Percentiles rank a stretch among this genome's conserved stretches.
phyloP scores from a whole-genome alignment of 2,113 vertebrate species.

The Lathamus discolor region DNA sequence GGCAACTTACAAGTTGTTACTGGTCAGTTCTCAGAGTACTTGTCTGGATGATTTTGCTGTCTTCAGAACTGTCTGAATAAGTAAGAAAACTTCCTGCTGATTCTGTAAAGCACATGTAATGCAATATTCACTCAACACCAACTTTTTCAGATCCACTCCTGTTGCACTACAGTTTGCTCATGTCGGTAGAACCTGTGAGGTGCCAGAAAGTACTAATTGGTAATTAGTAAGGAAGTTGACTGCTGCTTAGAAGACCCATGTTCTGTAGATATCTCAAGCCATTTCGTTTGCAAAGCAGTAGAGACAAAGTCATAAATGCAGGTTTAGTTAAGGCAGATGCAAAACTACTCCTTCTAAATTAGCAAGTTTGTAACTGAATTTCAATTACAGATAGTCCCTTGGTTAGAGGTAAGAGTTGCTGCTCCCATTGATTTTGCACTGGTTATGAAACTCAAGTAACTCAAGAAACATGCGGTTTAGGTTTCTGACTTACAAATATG shows the following conservation, averaged over 20 bases:
- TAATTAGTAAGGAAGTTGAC: not conserved
- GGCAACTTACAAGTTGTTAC: not conserved
- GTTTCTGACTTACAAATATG: not conserved
- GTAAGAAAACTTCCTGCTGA: not conserved
- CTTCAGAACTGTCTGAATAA: not conserved
- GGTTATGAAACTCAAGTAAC: not conserved
- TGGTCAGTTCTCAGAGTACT: not conserved
- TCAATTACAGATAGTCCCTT: no score
- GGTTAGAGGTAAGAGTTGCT: not conserved
- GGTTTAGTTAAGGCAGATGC: not conserved
- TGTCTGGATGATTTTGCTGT: not conserved
- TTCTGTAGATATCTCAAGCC: not conserved
- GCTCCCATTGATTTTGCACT: not conserved
- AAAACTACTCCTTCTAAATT: not conserved
- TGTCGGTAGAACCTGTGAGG: not conserved
- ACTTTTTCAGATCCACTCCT: not conserved
- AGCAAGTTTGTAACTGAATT: not conserved
- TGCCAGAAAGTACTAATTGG: not conserved
- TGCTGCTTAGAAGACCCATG: not conserved
- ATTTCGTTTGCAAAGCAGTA: not conserved
- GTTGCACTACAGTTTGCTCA: not conserved
- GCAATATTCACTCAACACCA: not conserved
- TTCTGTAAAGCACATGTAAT: not conserved
- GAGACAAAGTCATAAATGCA: not conserved
- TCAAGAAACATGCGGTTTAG: not conserved